A percentile compares a stretch with the other conserved stretches of the same genome.
Evolutionary conservation across 2,888 invertebrate species (phyloP).

Genomic region (Zygogramma bicolorata): DNA sequence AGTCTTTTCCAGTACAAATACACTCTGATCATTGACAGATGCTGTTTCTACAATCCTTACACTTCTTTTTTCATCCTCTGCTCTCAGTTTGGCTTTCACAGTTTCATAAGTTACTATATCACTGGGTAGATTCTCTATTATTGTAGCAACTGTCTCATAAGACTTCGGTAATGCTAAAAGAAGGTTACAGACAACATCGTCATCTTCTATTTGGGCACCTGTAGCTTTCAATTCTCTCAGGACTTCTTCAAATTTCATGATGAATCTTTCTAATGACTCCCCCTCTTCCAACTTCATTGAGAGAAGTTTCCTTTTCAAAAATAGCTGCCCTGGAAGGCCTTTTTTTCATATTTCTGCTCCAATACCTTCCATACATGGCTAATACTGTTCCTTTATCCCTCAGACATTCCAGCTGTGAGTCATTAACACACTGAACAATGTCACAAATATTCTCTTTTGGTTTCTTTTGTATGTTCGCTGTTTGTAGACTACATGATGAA

Average conservation of each 20-base stretch:
- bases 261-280: slow-evolving; percentile 24
- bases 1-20: not conserved
- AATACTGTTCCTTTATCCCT: slow-evolving; percentile 31
- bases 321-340: slow-evolving; percentile 21
- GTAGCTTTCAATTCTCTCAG: slow-evolving; percentile 29
- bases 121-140: slow-evolving; percentile 35
- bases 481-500: too few species aligned
- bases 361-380: slow-evolving; percentile 33
- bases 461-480: too few species aligned
- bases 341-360: slow-evolving; percentile 33
- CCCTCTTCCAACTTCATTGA: slow-evolving; percentile 22
- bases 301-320: slow-evolving; percentile 31
- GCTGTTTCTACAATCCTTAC: not conserved
- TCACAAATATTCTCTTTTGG: too few species aligned
- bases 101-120: slow-evolving; percentile 14
- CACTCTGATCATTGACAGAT: not conserved
- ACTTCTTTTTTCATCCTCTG: slow-evolving; percentile 12
- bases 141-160: slow-evolving; percentile 38
- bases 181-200: slow-evolving; percentile 33
- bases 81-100: slow-evolving; percentile 19
- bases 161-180: slow-evolving; percentile 35
- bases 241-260: slow-evolving; percentile 34
- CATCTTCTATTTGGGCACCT: slow-evolving; percentile 30
- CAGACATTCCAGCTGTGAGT: slow-evolving; percentile 30
- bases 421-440: slow-evolving; percentile 19